A percentile compares a stretch with the other conserved stretches of the same genome.
Evolutionary conservation across 2,113 vertebrate species (phyloP).

Genomic region (Rhea pennata): DNA sequence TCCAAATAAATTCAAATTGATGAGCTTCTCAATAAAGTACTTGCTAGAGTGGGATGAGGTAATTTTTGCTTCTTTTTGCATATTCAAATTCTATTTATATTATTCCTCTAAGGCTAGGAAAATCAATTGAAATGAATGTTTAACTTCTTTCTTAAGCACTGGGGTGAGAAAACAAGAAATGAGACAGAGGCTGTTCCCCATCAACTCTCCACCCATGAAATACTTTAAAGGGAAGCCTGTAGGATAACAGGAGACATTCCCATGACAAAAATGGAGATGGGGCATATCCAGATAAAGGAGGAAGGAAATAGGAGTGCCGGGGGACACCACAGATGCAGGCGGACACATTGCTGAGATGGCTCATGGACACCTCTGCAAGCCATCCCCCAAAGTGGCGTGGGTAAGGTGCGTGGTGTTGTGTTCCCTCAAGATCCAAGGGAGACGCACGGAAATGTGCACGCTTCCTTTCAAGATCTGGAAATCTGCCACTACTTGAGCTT

Average conservation of each 20-base stretch:
- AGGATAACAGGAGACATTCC: background rate
- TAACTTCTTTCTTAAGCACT: background rate
- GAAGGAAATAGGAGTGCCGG: background rate
- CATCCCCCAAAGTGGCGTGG: background rate
- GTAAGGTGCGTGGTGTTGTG: background rate
- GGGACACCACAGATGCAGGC: background rate
- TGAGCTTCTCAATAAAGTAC: background rate
- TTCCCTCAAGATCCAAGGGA: background rate
- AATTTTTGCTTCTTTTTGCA: background rate
- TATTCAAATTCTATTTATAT: background rate
- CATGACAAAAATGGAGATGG: background rate
- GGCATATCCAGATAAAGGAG: background rate
- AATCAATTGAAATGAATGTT: background rate
- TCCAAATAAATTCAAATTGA: no score
- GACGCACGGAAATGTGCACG: background rate
- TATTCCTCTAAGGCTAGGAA: background rate
- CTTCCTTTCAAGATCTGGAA: background rate
- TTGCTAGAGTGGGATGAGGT: background rate
- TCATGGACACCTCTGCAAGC: background rate
- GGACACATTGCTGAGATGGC: background rate
- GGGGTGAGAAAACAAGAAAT: no score
- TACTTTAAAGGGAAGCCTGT: background rate
- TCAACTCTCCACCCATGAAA: background rate
- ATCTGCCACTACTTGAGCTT: background rate
- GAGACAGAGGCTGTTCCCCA: background rate